Percentiles rank a stretch among this genome's conserved stretches.
Conservation (phyloP, 2,113 vertebrate species). For the Trematomus loennbergii region DNA sequence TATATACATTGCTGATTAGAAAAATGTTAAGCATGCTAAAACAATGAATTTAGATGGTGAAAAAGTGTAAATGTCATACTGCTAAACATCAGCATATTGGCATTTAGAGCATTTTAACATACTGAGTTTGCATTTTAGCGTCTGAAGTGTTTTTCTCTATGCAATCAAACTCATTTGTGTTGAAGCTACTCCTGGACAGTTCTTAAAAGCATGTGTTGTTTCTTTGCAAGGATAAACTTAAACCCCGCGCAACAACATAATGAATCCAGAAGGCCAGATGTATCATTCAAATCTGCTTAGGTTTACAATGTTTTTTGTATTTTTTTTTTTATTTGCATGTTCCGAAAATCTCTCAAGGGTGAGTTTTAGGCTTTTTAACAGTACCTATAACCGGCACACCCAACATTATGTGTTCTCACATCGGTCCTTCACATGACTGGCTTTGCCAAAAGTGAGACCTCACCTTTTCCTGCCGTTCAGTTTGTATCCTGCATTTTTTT, state of each 20-base stretch:
- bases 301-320: background rate
- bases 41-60: background rate
- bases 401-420: conserved; percentile 22
- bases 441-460: conserved; percentile 26
- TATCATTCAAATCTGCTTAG: background rate
- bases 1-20: no score
- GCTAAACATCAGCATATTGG: background rate
- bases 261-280: background rate
- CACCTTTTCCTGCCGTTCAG: conserved; percentile 59
- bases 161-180: background rate
- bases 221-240: background rate
- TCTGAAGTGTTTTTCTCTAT: background rate
- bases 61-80: background rate
- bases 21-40: background rate
- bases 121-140: no score
- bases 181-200: background rate
- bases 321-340: background rate
- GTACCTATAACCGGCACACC: background rate
- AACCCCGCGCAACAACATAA: background rate
- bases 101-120: no score
- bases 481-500: conserved; percentile 36
- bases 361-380: background rate
- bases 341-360: conserved; percentile 1
- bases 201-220: background rate
- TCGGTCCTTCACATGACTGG: background rate